phyloP scores from a whole-genome alignment of 2,113 vertebrate genomes.

The Phainopepla nitens region DNA sequence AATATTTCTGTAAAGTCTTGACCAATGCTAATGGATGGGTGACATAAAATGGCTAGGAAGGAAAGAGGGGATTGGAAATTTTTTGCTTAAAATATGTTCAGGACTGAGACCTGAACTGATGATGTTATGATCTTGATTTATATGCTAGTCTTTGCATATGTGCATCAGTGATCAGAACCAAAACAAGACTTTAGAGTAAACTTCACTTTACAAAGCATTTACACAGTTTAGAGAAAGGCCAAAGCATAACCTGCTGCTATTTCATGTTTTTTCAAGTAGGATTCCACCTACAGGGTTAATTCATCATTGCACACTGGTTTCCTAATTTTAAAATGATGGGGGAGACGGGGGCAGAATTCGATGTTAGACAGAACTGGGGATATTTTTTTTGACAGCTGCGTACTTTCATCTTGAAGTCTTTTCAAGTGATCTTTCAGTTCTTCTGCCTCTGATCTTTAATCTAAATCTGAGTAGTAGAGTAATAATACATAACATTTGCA shows the following conservation, averaged over 20 bases:
- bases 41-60: not conserved
- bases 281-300: not conserved
- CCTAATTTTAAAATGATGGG: not conserved
- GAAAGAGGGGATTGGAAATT: not conserved
- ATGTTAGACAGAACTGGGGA: not conserved
- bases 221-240: not conserved
- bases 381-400: not conserved
- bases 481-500: not conserved
- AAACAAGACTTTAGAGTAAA: not conserved
- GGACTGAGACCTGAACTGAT: not conserved
- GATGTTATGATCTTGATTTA: not conserved
- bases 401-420: not conserved
- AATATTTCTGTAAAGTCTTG: not conserved
- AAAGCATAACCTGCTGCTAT: not conserved
- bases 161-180: not conserved
- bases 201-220: not conserved
- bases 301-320: not conserved
- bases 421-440: not conserved
- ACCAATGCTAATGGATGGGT: rapidly evolving
- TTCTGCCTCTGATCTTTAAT: not conserved
- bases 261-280: not conserved
- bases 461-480: not conserved
- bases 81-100: not conserved
- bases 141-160: not conserved
- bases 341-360: rapidly evolving